These are phyloP conservation scores for Anolis apletophallus DNA, from an alignment of 2,797 vertebrate species.

Conservation along the genomic window DNA sequence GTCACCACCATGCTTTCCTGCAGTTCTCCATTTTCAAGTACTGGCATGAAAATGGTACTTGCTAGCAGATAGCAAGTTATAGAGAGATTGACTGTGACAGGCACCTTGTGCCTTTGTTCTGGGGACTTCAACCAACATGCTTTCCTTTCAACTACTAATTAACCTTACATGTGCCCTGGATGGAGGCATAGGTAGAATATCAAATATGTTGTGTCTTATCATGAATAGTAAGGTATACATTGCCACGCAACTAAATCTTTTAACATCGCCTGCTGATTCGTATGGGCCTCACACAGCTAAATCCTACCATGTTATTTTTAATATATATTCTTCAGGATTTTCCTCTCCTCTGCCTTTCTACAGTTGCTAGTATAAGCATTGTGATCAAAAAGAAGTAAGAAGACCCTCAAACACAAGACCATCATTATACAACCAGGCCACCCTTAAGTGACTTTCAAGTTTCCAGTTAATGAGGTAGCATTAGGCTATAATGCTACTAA, in stretches of 20 bases:
- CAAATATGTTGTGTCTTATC: conserved; percentile 33
- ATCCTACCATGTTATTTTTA: conserved; percentile 35
- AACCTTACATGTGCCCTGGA: conserved; percentile 15
- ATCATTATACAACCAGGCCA: conserved; percentile 23
- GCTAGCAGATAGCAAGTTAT: not conserved
- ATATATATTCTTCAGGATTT: conserved; percentile 30
- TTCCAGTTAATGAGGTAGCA: conserved; percentile 25
- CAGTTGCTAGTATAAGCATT: conserved; percentile 27
- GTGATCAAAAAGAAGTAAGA: conserved; percentile 26
- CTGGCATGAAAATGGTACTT: not conserved
- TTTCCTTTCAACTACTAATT: conserved; percentile 47
- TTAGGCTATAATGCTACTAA: conserved; percentile 3
- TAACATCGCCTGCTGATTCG: conserved; percentile 29
- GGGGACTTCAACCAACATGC: conserved; percentile 24
- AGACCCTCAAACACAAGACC: conserved; percentile 1
- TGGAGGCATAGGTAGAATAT: not conserved
- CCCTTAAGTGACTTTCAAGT: conserved; percentile 14
- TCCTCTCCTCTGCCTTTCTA: not conserved
- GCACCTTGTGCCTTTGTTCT: not conserved
- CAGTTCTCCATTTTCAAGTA: not conserved
- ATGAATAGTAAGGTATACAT: not conserved
- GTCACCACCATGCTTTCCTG: not conserved
- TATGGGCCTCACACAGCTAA: conserved; percentile 5
- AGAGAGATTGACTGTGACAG: not conserved
- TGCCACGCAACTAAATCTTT: conserved; percentile 28